Base-by-base conservation (phyloP, 2,888 invertebrate species). In the Lochmaea crataegi region DNA sequence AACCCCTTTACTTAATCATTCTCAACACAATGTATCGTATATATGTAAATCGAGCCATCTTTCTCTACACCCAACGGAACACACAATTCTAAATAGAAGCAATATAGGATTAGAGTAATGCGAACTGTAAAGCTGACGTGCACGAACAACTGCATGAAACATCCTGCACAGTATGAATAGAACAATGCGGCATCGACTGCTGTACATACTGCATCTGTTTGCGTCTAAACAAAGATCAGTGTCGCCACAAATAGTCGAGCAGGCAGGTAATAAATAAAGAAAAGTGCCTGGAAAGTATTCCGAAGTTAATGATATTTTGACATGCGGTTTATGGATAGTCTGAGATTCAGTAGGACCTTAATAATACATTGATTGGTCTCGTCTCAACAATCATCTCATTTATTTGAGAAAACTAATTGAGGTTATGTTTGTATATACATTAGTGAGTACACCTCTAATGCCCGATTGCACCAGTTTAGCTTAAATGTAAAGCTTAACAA, bases 31-130 rank as follows among this genome's bases (percentile, higher is more conserved):
- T 63, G 32, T 42, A 42, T 18, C 41, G 41, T 63, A 63, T 63
- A 12, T 63, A 63, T 63, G 61, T 63, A 63, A 63, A 63, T 63
- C 61, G 18, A 42, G 61, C 4, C 61, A 63, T 63, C 61, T 63
- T 63, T 41, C 42, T 42, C 61, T 41, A 42, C 42, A 42, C 60
- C 42, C 32, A 63, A 9, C 42, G 42, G 18, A 63, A 18, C 61
- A 63, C 41, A 63, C 41, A 41, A 41, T 42, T 42, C 61, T 12
- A 41, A 63, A 63, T 63, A 18, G 61, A 63, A 63, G 61, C 42
- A 63, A 63, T 63, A 63, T 63, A 63, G 61, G 61, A 63, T 63
- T 63, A 63, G 61, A 63, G 61, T 63, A 63, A 60, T 60, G 60
- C 60, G 60, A 60, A 60, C 11, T 14, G 61, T 42, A 63, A 16